Evolutionary conservation across 2,113 vertebrate species (phyloP).

Genomic region (Neolamprologus fasciatus): DNA sequence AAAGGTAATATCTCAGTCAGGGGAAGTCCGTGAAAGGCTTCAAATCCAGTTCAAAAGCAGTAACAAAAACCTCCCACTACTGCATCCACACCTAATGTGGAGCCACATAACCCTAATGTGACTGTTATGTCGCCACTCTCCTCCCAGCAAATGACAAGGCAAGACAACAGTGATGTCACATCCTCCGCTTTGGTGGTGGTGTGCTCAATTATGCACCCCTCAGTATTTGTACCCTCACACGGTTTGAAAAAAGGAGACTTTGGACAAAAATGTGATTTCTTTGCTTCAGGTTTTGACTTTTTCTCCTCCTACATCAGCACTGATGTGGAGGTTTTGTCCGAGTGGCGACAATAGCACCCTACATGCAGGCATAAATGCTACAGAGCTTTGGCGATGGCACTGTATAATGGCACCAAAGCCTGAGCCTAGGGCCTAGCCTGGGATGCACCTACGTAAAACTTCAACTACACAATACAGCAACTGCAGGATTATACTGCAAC

Average conservation of each 20-base stretch:
- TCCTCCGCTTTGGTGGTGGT: fast-evolving
- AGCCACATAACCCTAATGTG: fast-evolving
- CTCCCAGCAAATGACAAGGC: not conserved
- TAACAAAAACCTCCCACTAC: not conserved
- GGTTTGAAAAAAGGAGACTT: not conserved
- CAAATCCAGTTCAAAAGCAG: not conserved
- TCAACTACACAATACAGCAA: not conserved
- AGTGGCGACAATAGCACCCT: not conserved
- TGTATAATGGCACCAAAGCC: not conserved
- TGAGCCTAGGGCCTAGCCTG: fast-evolving
- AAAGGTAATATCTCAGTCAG: fast-evolving
- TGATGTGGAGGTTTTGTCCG: not conserved
- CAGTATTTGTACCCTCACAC: fast-evolving
- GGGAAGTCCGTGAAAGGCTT: not conserved
- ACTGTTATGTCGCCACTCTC: fast-evolving
- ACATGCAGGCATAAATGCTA: fast-evolving
- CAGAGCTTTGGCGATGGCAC: not conserved
- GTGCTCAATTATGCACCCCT: not conserved
- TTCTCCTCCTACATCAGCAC: not conserved
- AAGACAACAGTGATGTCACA: not conserved
- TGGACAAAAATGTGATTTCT: not conserved
- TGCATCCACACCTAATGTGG: not conserved
- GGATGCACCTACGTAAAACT: not conserved
- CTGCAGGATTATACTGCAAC: not conserved
- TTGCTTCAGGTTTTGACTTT: fast-evolving